A percentile compares a stretch with the other conserved stretches of the same genome.
Conservation (phyloP, 2,113 vertebrate species). For the Vanacampus margaritifer region DNA sequence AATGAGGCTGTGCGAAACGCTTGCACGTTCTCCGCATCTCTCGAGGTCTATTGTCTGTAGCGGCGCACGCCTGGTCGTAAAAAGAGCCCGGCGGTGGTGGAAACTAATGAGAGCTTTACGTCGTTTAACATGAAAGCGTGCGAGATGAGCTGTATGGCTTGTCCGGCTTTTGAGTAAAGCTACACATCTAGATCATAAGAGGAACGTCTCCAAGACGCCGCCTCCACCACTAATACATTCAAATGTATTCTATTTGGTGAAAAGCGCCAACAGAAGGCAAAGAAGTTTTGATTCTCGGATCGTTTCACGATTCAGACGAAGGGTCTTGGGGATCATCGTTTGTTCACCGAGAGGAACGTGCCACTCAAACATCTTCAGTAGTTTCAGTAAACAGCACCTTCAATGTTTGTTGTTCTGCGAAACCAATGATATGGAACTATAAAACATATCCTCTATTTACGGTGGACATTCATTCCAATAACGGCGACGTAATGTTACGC, state of each 20-base stretch:
- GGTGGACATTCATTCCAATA: constrained; percentile 3
- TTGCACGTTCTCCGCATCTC: background rate
- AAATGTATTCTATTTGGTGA: constrained; percentile 45
- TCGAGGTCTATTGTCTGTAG: constrained; percentile 13
- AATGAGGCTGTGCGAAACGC: constrained; percentile 13
- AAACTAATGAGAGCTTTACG: constrained; percentile 21
- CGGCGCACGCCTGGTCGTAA: constrained; percentile 1
- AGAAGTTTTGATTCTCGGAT: constrained; percentile 43
- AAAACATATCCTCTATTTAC: too few species aligned
- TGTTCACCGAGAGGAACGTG: constrained; percentile 6
- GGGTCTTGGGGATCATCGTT: constrained; percentile 19
- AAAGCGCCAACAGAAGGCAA: constrained; percentile 37
- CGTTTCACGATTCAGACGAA: constrained; percentile 28
- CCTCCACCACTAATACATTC: constrained; percentile 51
- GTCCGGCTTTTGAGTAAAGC: background rate
- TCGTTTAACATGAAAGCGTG: constrained; percentile 6
- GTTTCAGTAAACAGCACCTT: constrained; percentile 39
- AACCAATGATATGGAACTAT: too few species aligned
- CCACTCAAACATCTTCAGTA: background rate
- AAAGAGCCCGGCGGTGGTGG: background rate
- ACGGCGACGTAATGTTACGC: background rate
- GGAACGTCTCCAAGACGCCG: constrained; percentile 10
- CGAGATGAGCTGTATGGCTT: background rate
- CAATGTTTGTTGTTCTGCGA: background rate
- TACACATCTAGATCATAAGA: constrained; percentile 1